Evolutionary conservation across 1,140 invertebrate genomes (phyloP), one percentile per base, ranked within the genome.

Genomic region (Camponotus pennsylvanicus): DNA sequence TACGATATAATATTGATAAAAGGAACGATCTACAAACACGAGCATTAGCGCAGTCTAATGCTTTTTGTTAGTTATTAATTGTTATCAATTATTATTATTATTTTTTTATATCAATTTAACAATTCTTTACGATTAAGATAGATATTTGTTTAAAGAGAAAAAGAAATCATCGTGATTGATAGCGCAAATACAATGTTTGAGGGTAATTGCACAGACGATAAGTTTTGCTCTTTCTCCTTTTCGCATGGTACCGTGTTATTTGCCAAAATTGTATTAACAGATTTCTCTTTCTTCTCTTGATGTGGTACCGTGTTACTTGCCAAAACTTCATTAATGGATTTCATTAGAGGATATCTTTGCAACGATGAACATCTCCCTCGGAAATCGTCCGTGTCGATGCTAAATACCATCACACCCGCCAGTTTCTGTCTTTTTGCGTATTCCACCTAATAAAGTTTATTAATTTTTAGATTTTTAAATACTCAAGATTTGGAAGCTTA

Each of bases 351-450:
- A 52, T 79, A 91, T 15, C 96, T 94, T 0, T 90, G 91, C 83
- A 95, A 94, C 87, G 95, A 61, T 34, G 87, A 88, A 89, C 97
- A 98, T 42, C 96, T 95, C 0, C 97, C 97, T 1, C 94, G 94
- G 91, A 98, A 98, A 92, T 98, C 97, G 86, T 98, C 97, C 0
- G 97, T 97, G 89, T 98, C 97, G 59, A 97, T 96, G 63, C 97
- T 97, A 97, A 98, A 98, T 3, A 98, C 96, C 97, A 98, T 98
- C 0, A 97, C 95, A n/a, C 98, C 98, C 0, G 96, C 97, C 9
- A 98, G 91, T 21, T 96, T 95, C 86, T 97, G 96, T 76, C 96
- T 90, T 37, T 92, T 92, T 1, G 92, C 93, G 86, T 94, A 96
- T 57, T 93, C 87, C 21, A 95, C 87, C 95, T 96, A 27, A 9